phyloP scores from a whole-genome alignment of 2,113 vertebrate genomes.

The Danio rerio region GRCz12tu NC_133182.1:28837501-28838000 shows the following conservation, averaged over 20 bases:
- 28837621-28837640: not conserved
- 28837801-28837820: too few species aligned
- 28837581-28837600: conserved; percentile 1
- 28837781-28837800: too few species aligned
- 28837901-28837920: too few species aligned
- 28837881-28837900: too few species aligned
- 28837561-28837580: not conserved
- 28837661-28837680: not conserved
- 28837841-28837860: too few species aligned
- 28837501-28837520: conserved; percentile 7
- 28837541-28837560: conserved; percentile 25
- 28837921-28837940: too few species aligned
- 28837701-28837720: not conserved
- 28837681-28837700: not conserved
- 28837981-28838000: too few species aligned
- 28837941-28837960: too few species aligned
- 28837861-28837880: too few species aligned
- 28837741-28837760: not conserved
- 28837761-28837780: too few species aligned
- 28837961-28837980: too few species aligned
- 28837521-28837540: conserved; percentile 43
- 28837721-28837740: not conserved
- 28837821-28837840: too few species aligned
- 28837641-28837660: not conserved
- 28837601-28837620: not conserved